Conservation (phyloP, 1,140 invertebrate species). For the Drosophila prosaltans region DNA sequence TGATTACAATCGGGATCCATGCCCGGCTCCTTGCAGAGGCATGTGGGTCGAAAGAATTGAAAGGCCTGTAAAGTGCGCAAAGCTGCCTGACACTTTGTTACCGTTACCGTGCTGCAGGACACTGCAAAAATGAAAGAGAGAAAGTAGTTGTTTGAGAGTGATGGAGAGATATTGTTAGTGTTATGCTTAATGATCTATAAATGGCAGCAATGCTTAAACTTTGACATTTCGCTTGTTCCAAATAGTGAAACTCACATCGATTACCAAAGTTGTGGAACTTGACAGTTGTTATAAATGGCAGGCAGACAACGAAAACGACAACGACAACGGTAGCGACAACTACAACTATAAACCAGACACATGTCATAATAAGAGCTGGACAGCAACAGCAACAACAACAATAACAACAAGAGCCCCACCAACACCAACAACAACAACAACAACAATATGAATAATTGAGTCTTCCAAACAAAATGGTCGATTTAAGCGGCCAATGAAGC, state of each 20-base stretch:
- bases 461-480: constrained; percentile 73
- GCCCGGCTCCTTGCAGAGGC: constrained; percentile 93
- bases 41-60: constrained; percentile 95
- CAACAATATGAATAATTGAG: constrained; percentile 76
- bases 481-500: constrained; percentile 79
- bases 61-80: constrained; percentile 93
- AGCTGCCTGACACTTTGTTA: constrained; percentile 95
- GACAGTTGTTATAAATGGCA: constrained; percentile 80
- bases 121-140: constrained; percentile 86
- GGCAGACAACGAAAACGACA: constrained; percentile 35
- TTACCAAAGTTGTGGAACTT: constrained; percentile 58
- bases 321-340: constrained; percentile 57
- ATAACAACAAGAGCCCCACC: constrained; percentile 17
- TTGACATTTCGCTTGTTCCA: constrained; percentile 58
- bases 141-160: background rate
- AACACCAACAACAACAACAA: constrained; percentile 29
- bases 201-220: constrained; percentile 74
- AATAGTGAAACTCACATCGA: constrained; percentile 69
- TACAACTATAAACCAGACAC: constrained; percentile 75
- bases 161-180: constrained; percentile 7
- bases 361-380: constrained; percentile 67
- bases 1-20: constrained; percentile 95
- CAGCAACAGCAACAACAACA: constrained; percentile 24
- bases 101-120: constrained; percentile 95
- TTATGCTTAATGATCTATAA: constrained; percentile 77